Evolutionary conservation across 1,140 invertebrate species (phyloP).

Genomic region (Cydia pomonella): DNA sequence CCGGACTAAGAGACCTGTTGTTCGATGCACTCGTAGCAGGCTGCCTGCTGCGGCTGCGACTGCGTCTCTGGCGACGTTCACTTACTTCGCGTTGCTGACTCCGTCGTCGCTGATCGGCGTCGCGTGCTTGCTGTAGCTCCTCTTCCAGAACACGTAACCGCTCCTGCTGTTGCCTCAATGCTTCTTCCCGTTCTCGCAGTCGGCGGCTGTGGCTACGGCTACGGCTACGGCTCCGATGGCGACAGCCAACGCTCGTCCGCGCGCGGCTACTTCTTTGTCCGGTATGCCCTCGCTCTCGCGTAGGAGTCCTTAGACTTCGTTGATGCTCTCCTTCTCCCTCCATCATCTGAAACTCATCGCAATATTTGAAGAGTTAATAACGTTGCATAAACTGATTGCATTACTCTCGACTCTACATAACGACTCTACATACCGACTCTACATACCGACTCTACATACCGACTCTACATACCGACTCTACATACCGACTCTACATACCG

Average conservation of each 20-base stretch:
- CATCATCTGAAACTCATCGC: conserved; percentile 26
- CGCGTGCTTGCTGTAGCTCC: conserved; percentile 20
- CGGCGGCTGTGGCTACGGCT: conserved; percentile 32
- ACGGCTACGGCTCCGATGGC: conserved; percentile 1
- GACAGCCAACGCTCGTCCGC: neutral
- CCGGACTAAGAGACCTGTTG: conserved; percentile 30
- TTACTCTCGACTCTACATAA: neutral
- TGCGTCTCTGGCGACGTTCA: neutral
- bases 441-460: no score
- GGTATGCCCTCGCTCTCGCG: neutral
- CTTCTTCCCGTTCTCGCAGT: conserved; percentile 3
- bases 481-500: no score
- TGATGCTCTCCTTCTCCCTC: neutral
- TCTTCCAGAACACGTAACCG: neutral
- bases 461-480: no score
- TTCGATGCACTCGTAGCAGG: neutral
- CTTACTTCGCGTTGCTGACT: neutral
- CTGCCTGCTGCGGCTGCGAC: neutral
- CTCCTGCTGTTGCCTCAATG: neutral
- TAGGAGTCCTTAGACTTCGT: conserved; percentile 16
- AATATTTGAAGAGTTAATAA: conserved; percentile 15
- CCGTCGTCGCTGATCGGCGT: neutral
- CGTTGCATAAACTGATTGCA: neutral
- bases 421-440: neutral
- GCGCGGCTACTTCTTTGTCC: neutral